These are phyloP conservation scores for Melipona beecheii DNA, from an alignment of 2,888 invertebrate genomes.

Conservation along the genomic window DNA sequence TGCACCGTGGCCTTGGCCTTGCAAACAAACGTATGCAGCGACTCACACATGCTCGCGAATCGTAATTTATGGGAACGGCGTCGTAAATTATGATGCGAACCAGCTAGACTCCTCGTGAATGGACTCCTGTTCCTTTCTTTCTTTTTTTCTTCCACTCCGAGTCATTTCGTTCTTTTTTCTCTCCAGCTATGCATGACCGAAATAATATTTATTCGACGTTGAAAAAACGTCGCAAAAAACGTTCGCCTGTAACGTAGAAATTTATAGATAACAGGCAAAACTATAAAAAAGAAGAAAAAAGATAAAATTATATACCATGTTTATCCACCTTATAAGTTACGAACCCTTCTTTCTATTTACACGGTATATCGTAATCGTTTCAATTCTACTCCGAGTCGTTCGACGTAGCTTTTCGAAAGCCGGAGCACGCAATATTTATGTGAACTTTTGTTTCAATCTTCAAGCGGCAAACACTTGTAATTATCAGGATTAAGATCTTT, in stretches of 20 bases:
- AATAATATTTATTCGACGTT: not conserved
- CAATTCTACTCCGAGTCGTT: no score
- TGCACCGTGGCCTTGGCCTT: slow-evolving; percentile 66
- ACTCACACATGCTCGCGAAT: slow-evolving; percentile 34
- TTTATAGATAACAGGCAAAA: no score
- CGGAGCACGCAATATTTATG: slow-evolving; percentile 32
- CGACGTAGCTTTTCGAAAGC: not conserved
- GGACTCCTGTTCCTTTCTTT: slow-evolving; percentile 22
- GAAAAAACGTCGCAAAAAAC: not conserved
- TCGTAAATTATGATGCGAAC: slow-evolving; percentile 48
- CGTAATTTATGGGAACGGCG: slow-evolving; percentile 56
- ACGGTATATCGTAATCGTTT: no score
- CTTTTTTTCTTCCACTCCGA: not conserved
- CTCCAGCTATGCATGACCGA: not conserved
- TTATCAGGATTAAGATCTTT: slow-evolving; percentile 36
- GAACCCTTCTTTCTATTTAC: no score
- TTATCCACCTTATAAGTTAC: no score
- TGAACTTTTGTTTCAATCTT: slow-evolving; percentile 17
- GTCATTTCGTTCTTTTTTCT: not conserved
- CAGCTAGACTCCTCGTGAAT: slow-evolving; percentile 35
- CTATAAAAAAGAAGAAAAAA: no score
- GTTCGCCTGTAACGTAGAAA: not conserved
- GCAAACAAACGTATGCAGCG: slow-evolving; percentile 35
- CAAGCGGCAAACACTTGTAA: slow-evolving; percentile 19
- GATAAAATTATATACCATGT: no score